Percentiles rank a stretch among this genome's conserved stretches.
These are phyloP conservation scores for Epizoanthus scotinus DNA, from an alignment of 92 coral and sea anemone genomes.

Conservation along the genomic window DNA sequence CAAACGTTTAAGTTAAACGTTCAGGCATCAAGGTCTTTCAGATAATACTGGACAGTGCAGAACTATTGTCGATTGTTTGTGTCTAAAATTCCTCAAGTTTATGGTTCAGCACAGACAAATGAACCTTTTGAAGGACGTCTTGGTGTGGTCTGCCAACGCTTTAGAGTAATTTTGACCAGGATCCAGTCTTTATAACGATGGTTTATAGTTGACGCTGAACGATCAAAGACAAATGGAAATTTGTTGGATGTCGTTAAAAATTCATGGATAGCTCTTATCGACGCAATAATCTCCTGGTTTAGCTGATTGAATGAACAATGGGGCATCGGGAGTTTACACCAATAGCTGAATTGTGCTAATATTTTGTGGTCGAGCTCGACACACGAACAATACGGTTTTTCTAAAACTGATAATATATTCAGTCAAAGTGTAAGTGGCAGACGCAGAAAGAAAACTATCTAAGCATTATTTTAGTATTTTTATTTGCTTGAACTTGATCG, in stretches of 20 bases:
- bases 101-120: not conserved
- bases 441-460: too few relatives aligned
- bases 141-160: not conserved
- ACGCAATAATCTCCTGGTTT: conserved; percentile 5
- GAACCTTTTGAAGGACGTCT: not conserved
- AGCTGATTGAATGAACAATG: conserved; percentile 36
- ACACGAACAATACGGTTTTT: not conserved
- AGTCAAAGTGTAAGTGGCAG: too few relatives aligned
- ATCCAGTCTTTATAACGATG: conserved; percentile 2
- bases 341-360: conserved; percentile 13
- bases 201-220: conserved; percentile 16
- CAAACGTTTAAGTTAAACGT: conserved; percentile 10
- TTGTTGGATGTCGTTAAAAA: conserved; percentile 24
- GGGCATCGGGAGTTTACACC: conserved; percentile 4
- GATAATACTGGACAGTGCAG: conserved; percentile 3
- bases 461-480: too few relatives aligned
- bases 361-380: conserved; percentile 11
- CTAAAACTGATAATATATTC: not conserved
- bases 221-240: conserved; percentile 29
- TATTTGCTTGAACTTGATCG: too few relatives aligned
- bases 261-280: conserved; percentile 28
- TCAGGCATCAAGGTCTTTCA: not conserved
- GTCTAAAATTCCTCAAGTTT: not conserved
- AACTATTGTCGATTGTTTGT: not conserved
- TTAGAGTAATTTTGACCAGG: not conserved